These are phyloP conservation scores for Gortyna flavago DNA, from an alignment of 2,888 invertebrate genomes.

Conservation along the genomic window DNA sequence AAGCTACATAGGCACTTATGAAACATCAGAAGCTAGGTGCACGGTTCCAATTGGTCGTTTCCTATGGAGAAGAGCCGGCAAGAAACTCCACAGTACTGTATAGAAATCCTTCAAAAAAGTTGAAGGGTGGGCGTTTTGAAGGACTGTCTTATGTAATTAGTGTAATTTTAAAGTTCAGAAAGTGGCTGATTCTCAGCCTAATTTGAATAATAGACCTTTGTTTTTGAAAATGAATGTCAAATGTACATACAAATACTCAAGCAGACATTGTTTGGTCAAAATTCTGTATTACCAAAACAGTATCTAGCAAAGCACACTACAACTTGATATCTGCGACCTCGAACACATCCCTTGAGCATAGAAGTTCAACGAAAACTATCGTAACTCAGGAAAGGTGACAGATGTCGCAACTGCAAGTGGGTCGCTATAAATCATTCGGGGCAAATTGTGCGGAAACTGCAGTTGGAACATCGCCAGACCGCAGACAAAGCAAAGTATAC, in stretches of 20 bases:
- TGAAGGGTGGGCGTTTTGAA: no score
- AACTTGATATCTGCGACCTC: neutral
- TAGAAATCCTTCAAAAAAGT: neutral
- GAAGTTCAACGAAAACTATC: constrained; percentile 19
- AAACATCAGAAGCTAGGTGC: no score
- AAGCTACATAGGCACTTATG: no score
- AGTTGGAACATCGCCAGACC: constrained; percentile 33
- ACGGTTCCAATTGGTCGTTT: no score
- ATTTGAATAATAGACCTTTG: neutral
- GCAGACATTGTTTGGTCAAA: neutral
- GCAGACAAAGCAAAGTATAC: neutral
- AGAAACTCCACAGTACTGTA: no score
- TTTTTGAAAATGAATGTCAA: neutral
- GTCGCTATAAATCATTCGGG: constrained; percentile 17
- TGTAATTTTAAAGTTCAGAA: no score
- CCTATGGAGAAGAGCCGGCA: no score
- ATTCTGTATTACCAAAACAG: neutral
- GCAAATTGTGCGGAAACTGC: constrained; percentile 20
- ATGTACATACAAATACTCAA: neutral
- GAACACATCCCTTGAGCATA: neutral
- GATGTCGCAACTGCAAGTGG: constrained; percentile 28
- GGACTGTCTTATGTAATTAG: no score
- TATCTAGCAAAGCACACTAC: neutral
- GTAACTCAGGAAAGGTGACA: constrained; percentile 18
- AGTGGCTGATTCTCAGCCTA: neutral